Evolutionary conservation across 2,113 vertebrate species (phyloP), one percentile per base, ranked within the genome.

Genomic region (Oreochromis aureus): DNA sequence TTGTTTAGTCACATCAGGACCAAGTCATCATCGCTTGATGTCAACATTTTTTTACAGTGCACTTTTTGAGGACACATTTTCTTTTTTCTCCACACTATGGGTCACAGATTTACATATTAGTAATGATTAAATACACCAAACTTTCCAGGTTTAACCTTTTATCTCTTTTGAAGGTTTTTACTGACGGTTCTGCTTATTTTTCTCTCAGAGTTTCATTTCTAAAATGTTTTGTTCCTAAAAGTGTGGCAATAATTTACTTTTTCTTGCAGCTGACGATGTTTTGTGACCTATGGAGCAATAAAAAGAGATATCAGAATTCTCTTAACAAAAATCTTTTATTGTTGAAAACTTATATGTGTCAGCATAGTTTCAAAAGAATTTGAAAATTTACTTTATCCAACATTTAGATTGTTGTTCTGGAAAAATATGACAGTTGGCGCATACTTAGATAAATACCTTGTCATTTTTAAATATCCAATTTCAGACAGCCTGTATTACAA

Each of bases 181-280:
- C 4, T 41, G 7, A 69, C 0, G 0, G 36, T 22, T 41, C 36
- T 22, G 0, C 0, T 69, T 4, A 15, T 9, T 22, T 15, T 13
- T 7, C 6, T 39, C 6, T 41, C 63, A 41, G 34, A 69, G n/a
- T 41, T 19, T 69, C 19, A 8, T 69, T 71, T 71, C 12, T 41
- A 24, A 15, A 71, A 44, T 6, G 15, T 24, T 13, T 71, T 44
- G n/a, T 71, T 71, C 36, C 0, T 41, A 71, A 71, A 44, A 71
- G 9, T 12, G 24, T 71, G 36, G 36, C 19, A 41, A 71, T n/a
- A 41, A 71, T 22, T 1, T n/a, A 71, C 63, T 71, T 44, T 24
- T 71, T 71, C 63, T 41, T 9, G 63, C 63, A 71, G 36, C 0
- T 3, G 7, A 24, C 1, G 19, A 4, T 4, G n/a, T 71, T 16